Base-by-base conservation (phyloP, 2,888 invertebrate species). In the Cybosia mesomella region DNA sequence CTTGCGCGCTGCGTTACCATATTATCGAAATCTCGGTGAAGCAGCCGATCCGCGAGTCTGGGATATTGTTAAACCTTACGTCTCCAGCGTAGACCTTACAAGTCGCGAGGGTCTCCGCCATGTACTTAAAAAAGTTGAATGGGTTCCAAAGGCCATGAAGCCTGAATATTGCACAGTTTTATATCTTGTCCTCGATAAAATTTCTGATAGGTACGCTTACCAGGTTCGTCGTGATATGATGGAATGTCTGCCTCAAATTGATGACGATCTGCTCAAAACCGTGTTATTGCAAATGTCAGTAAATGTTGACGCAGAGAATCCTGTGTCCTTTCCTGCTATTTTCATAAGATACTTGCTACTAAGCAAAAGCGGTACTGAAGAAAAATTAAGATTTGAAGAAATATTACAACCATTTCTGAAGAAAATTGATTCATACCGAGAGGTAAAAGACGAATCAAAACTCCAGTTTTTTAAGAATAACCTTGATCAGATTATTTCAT, bases 271-370 rank as follows among this genome's bases (percentile, higher is more conserved):
- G 28, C 60, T 88, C 4, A 79, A 81, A 36, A 72, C 73, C 7
- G 72, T 82, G 60, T 72, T 87, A 11, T 39, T 71, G 34, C 57
- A 63, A 2, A 76, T 83, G 58, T 62, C 87, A 3, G 66, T 68
- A 5, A 70, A 81, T 2, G 62, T 73, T 15, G 57, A 70, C 13
- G 68, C 82, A 2, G 66, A 76, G n/a, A 21, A 76, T 13, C n/a
- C 64, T 0, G 59, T 70, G 49, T 59, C 87, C 28, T 83, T 81
- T 68, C 71, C 87, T 9, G 80, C 85, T 49, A 76, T 92, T 57
- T 75, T 88, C 43, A 84, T 85, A 0, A 90, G 88, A 73, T 88
- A 83, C 68, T 78, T 92, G 15, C 73, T 90, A 58, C 59, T 89
- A 2, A 81, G 85, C 60, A 81, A 82, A 73, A 80, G 72, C 58